These are phyloP conservation scores for Seriola dumerili DNA, from an alignment of 2,113 vertebrate species.

Conservation along the genomic window DNA sequence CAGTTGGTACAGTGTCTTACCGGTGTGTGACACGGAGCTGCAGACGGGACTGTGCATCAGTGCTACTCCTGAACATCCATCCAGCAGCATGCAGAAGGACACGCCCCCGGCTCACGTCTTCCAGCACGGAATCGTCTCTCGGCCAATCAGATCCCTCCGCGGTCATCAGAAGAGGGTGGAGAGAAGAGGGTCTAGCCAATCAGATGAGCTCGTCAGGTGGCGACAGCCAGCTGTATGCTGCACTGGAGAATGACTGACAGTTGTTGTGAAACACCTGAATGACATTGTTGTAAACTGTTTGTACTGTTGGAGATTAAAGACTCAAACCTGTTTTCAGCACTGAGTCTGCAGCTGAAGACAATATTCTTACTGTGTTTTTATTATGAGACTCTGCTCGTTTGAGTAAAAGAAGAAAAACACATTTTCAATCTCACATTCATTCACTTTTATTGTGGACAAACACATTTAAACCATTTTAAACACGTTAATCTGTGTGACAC, in stretches of 20 bases:
- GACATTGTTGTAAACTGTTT: too few species aligned
- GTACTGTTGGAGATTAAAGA: not conserved
- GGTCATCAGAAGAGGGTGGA: slow-evolving; percentile 81
- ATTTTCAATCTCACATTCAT: not conserved
- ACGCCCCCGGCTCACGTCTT: slow-evolving; percentile 53
- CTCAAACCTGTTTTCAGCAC: not conserved
- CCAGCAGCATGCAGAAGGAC: not conserved
- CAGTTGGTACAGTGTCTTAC: slow-evolving; percentile 56
- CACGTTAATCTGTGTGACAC: not conserved
- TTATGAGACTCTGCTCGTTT: not conserved
- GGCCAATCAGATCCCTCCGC: slow-evolving; percentile 73
- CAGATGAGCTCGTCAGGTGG: slow-evolving; percentile 26
- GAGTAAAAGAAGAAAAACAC: not conserved
- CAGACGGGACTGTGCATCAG: not conserved
- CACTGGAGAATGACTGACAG: not conserved
- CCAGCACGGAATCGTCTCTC: not conserved
- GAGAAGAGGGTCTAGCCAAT: slow-evolving; percentile 62
- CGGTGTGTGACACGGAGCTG: not conserved
- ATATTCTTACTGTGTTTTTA: not conserved
- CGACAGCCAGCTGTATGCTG: slow-evolving; percentile 13
- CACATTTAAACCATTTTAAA: slow-evolving; percentile 2
- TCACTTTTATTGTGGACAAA: slow-evolving; percentile 50
- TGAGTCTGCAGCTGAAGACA: not conserved
- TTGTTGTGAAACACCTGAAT: slow-evolving; percentile 53
- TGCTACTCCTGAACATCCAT: not conserved